Evolutionary conservation across 2,113 vertebrate genomes (phyloP), one percentile per base, ranked within the genome.

Genomic region (Lutjanus erythropterus): DNA sequence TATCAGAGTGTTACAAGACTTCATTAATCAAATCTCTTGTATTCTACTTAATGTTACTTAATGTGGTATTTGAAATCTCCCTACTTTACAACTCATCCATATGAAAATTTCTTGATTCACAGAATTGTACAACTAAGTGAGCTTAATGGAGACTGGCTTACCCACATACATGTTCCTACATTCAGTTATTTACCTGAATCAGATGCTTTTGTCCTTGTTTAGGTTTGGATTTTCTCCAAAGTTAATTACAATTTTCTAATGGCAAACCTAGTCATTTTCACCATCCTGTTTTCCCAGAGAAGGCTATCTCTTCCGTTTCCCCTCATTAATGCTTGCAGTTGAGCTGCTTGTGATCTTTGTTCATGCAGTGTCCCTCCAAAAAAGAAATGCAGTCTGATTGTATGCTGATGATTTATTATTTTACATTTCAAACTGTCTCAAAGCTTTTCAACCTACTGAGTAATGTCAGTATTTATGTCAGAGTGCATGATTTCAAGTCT

Each of bases 341-440:
- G 12, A 67, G 31, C 14, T 25, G 23, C 31, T 67, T 50, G 31
- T 2, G 4, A 23, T 67, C 21, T 67, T 11, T 19, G 33, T 27
- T 69, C 5, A 23, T 37, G 64, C 12, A 9, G 19, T 41, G 23
- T 29, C 9, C 9, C 16, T 41, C 35, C n/a, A 19, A 5, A 53
- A 39, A 27, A 3, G 27, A 69, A 8, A 27, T 6, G 27, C 52
- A 27, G 2, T 53, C 16, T 4, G 15, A 50, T 18, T 41, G 25
- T 71, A 73, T 58, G 62, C 49, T 61, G 39, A 81, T n/a, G 3
- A 69, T 31, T 16, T 27, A 44, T 29, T 69, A 12, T 44, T 37
- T n/a, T 62, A 39, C 31, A 49, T 41, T 41, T 11, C 8, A 42
- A 29, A 31, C 3, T 15, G 35, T 31, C 9, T 23, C 3, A 25